Evolutionary conservation across 2,797 vertebrate species (phyloP).

Genomic region (Vultur gryphus): DNA sequence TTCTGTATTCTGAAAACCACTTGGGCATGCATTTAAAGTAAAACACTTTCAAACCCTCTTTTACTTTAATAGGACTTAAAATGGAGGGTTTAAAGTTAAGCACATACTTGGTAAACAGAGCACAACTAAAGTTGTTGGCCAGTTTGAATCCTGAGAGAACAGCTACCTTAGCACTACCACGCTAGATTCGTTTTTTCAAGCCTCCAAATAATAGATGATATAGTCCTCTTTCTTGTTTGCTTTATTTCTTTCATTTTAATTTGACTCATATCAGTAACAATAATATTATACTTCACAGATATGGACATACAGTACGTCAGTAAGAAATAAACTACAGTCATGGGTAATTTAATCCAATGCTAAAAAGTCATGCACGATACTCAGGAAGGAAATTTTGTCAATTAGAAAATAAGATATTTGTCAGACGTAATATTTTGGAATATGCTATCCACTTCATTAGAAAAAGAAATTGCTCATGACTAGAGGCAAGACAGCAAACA

Average conservation of each 20-base stretch:
- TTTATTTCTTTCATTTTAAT: neutral
- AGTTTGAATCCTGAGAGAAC: neutral
- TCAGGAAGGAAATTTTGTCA: neutral
- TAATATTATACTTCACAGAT: neutral
- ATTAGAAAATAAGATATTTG: conserved; percentile 37
- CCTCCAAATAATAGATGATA: neutral
- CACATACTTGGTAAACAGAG: neutral
- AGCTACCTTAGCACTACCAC: neutral
- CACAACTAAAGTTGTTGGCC: neutral
- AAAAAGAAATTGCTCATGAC: neutral
- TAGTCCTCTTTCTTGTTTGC: neutral
- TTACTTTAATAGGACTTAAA: neutral
- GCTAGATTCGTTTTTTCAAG: neutral
- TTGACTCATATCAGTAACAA: neutral
- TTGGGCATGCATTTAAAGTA: neutral
- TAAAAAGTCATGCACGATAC: neutral
- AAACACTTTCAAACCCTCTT: neutral
- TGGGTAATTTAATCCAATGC: neutral
- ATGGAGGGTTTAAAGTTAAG: neutral
- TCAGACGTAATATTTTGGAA: conserved; percentile 12
- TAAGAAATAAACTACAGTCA: conserved; percentile 6
- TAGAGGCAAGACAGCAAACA: neutral
- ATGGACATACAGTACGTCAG: neutral
- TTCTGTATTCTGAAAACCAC: neutral
- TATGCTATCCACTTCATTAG: neutral